Evolutionary conservation across 2,797 vertebrate species (phyloP).

Genomic region (Malacoctenus gilli): DNA sequence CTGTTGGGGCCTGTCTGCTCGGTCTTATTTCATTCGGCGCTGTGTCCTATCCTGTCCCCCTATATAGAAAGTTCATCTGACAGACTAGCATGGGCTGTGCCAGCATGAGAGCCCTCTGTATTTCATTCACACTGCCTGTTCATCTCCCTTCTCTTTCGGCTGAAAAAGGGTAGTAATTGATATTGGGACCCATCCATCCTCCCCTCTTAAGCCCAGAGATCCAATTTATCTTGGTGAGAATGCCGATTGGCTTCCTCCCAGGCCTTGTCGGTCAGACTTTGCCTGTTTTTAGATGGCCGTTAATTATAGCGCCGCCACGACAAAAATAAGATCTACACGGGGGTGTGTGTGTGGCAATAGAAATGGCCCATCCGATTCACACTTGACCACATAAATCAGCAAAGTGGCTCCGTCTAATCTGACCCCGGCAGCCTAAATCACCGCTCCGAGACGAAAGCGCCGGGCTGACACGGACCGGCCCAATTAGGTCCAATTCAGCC

Average conservation of each 20-base stretch:
- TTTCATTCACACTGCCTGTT: conserved; percentile 79
- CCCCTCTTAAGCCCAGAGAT: conserved; percentile 78
- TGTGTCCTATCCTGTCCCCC: conserved; percentile 67
- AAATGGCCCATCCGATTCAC: conserved; percentile 75
- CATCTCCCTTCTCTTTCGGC: conserved; percentile 69
- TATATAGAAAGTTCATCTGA: conserved; percentile 77
- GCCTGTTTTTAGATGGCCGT: conserved; percentile 82
- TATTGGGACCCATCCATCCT: conserved; percentile 83
- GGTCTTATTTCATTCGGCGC: conserved; percentile 76
- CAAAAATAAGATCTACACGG: conserved; percentile 79
- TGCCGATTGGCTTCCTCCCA: conserved; percentile 78
- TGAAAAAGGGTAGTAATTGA: conserved; percentile 82
- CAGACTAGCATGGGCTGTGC: conserved; percentile 67
- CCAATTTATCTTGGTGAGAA: conserved; percentile 84
- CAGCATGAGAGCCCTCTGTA: conserved; percentile 72
- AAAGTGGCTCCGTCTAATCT: conserved; percentile 69
- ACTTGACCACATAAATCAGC: conserved; percentile 78
- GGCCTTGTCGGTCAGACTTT: conserved; percentile 81
- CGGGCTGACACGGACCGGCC: conserved; percentile 51
- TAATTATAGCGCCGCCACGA: conserved; percentile 82
- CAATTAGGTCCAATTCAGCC: conserved; percentile 65
- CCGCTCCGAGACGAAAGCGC: conserved; percentile 60
- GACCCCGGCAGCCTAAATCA: conserved; percentile 69
- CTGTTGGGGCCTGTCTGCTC: conserved; percentile 74
- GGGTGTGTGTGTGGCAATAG: conserved; percentile 72